A percentile compares a stretch with the other conserved stretches of the same genome.
These are phyloP conservation scores for Cantharis lateralis DNA, from an alignment of 2,888 invertebrate genomes.

Conservation along the genomic window DNA sequence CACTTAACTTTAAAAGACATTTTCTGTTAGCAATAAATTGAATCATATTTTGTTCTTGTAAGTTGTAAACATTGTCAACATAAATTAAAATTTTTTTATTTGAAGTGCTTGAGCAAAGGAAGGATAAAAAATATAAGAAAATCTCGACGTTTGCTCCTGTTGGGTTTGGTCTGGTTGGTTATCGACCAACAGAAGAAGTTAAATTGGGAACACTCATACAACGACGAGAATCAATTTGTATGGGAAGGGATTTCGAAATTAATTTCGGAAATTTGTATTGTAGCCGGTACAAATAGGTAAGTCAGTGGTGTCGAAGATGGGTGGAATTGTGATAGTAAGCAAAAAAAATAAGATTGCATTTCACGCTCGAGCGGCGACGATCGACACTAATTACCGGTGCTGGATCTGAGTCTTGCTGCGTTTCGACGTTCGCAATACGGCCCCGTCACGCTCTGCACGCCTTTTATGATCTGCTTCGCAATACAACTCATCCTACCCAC, in stretches of 20 bases:
- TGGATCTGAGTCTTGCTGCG: slow-evolving; percentile 29
- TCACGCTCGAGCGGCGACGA: slow-evolving; percentile 52
- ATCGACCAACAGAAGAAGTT: not conserved
- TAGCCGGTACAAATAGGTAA: not conserved
- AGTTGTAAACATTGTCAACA: not conserved
- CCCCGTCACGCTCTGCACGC: slow-evolving; percentile 38
- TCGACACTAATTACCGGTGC: slow-evolving; percentile 51
- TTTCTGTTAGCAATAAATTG: not conserved
- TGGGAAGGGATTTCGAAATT: not conserved
- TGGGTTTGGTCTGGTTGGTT: not conserved
- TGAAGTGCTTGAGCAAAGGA: not conserved
- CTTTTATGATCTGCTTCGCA: slow-evolving; percentile 18
- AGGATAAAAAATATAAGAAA: not conserved
- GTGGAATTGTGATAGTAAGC: slow-evolving; percentile 16
- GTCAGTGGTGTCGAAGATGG: not conserved
- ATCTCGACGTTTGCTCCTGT: not conserved
- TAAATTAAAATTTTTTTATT: not conserved
- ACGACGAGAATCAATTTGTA: not conserved
- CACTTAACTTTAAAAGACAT: not conserved
- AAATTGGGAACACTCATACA: not conserved
- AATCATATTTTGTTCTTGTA: not conserved
- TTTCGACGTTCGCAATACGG: slow-evolving; percentile 19
- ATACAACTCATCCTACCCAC: slow-evolving; percentile 7
- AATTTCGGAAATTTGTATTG: not conserved
- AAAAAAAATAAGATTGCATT: slow-evolving; percentile 49